A percentile compares a stretch with the other conserved stretches of the same genome.
phyloP scores from a whole-genome alignment of 1,140 invertebrate species.

The Aethina tumida region DNA sequence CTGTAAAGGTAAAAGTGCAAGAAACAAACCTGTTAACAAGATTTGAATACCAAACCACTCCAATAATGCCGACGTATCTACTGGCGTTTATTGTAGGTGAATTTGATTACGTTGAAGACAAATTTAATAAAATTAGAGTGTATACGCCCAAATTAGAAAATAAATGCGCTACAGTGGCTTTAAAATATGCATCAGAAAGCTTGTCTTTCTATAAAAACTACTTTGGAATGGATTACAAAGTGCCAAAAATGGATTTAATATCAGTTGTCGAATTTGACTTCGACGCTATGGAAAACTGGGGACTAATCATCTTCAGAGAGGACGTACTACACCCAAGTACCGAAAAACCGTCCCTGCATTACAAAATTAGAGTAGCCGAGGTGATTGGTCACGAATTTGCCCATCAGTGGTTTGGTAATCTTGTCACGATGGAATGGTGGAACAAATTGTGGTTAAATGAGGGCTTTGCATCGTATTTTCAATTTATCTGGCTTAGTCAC shows the following conservation, averaged over 20 bases:
- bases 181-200: constrained; percentile 77
- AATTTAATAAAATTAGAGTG: constrained; percentile 74
- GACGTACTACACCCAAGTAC: too few species aligned
- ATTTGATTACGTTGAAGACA: constrained; percentile 85
- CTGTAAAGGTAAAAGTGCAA: constrained; percentile 49
- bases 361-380: too few species aligned
- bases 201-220: constrained; percentile 77
- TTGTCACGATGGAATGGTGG: constrained; percentile 47
- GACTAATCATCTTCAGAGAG: too few species aligned
- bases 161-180: constrained; percentile 84
- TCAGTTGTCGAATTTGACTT: too few species aligned
- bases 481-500: too few species aligned
- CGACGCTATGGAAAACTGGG: too few species aligned
- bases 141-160: constrained; percentile 84
- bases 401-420: constrained; percentile 60
- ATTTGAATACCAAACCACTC: constrained; percentile 74
- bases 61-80: constrained; percentile 94
- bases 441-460: constrained; percentile 39
- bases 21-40: constrained; percentile 40
- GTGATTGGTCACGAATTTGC: constrained; percentile 49
- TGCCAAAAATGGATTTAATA: too few species aligned
- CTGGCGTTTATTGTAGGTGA: constrained; percentile 89
- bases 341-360: too few species aligned
- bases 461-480: constrained; percentile 37
- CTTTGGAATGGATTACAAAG: too few species aligned